Evolutionary conservation across 2,888 invertebrate species (phyloP).

Genomic region (Heliconius aoede): DNA sequence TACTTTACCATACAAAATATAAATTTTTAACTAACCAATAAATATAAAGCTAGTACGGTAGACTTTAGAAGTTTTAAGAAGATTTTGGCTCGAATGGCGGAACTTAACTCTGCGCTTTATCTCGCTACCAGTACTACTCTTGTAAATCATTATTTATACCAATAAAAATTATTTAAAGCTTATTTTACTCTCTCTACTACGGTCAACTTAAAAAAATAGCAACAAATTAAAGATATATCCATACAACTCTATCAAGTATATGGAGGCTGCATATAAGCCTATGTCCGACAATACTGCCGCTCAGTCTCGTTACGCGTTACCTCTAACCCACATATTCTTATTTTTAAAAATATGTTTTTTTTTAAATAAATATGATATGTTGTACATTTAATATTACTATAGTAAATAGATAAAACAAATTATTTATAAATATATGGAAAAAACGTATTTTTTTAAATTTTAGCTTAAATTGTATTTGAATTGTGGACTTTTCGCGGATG

Average conservation of each 20-base stretch:
- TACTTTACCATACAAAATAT: neutral
- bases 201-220: neutral
- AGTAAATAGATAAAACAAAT: constrained; percentile 7
- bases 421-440: neutral
- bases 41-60: neutral
- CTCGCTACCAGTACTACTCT: neutral
- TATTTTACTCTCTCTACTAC: neutral
- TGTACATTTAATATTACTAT: constrained; percentile 18
- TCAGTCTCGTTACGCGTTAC: constrained; percentile 74
- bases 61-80: no score
- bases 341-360: constrained; percentile 38
- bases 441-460: constrained; percentile 10
- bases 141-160: neutral
- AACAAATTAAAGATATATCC: constrained; percentile 54
- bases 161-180: neutral
- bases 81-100: neutral
- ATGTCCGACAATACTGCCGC: constrained; percentile 73
- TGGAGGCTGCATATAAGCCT: constrained; percentile 79
- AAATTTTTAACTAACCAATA: neutral
- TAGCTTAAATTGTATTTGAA: constrained; percentile 7
- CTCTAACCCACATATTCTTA: constrained; percentile 66
- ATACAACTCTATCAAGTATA: constrained; percentile 58
- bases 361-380: constrained; percentile 11
- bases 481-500: constrained; percentile 28
- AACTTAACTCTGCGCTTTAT: neutral